phyloP scores from a whole-genome alignment of 2,888 invertebrate genomes.

The Physocephala rufipes region DNA sequence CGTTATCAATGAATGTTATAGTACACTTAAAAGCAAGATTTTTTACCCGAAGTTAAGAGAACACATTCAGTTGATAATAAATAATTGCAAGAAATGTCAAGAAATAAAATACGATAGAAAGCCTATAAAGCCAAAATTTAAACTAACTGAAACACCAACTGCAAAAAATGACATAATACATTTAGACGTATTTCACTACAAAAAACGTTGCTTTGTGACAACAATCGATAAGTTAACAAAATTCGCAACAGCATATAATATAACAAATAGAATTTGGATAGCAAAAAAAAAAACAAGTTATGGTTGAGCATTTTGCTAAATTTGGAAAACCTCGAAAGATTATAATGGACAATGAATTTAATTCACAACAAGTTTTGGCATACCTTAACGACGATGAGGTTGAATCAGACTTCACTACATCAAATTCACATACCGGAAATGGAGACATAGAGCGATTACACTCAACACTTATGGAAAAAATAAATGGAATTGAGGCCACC shows the following conservation, averaged over 20 bases:
- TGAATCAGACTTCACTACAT: conserved; percentile 34
- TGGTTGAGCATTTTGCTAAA: conserved; percentile 38
- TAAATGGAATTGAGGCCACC: conserved; percentile 34
- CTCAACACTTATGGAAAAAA: conserved; percentile 38
- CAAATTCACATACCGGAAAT: conserved; percentile 35
- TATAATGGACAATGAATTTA: conserved; percentile 39
- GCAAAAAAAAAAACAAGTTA: conserved; percentile 14
- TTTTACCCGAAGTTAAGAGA: conserved; percentile 35
- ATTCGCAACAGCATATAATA: conserved; percentile 31
- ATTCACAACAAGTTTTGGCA: conserved; percentile 27
- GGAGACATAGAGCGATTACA: conserved; percentile 37
- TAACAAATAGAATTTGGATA: conserved; percentile 5
- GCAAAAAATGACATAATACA: conserved; percentile 32
- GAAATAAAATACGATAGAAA: conserved; percentile 39
- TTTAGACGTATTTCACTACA: conserved; percentile 36
- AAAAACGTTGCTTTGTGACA: conserved; percentile 37
- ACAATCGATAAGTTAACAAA: conserved; percentile 38
- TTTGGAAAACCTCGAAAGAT: conserved; percentile 41
- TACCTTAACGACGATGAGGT: conserved; percentile 30
- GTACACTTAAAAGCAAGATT: conserved; percentile 13
- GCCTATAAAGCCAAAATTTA: conserved; percentile 37
- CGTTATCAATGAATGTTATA: conserved; percentile 38
- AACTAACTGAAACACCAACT: conserved; percentile 38
- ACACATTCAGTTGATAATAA: conserved; percentile 42
- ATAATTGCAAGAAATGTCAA: conserved; percentile 33